Conservation (phyloP, 2,888 invertebrate genomes). For the Oligia strigilis region DNA sequence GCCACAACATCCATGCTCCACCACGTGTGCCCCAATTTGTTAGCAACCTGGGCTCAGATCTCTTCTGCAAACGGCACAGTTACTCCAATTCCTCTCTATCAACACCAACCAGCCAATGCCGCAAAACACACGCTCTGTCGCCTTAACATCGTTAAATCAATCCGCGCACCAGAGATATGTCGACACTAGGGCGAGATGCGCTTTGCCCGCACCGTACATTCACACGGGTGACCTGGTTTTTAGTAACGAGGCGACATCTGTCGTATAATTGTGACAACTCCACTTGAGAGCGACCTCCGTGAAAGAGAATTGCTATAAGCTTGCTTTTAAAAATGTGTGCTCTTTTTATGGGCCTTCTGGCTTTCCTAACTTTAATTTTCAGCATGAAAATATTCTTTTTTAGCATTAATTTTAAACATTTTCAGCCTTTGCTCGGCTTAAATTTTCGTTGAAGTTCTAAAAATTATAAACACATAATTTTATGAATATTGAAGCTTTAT, state of each 20-base stretch:
- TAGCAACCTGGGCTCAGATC: not conserved
- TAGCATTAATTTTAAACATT: not conserved
- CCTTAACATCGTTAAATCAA: slow-evolving; percentile 51
- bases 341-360: slow-evolving; percentile 32
- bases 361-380: slow-evolving; percentile 18
- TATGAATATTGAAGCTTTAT: not conserved
- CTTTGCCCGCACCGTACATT: slow-evolving; percentile 42
- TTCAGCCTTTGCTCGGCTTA: not conserved
- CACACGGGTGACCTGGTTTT: slow-evolving; percentile 60
- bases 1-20: not conserved
- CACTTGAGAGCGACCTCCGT: slow-evolving; percentile 46
- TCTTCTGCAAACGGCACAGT: slow-evolving; percentile 5
- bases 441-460: not conserved
- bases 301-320: slow-evolving; percentile 47
- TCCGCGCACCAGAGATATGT: slow-evolving; percentile 35
- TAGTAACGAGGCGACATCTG: slow-evolving; percentile 65
- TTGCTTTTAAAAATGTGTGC: slow-evolving; percentile 41
- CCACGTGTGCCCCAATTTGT: not conserved
- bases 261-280: slow-evolving; percentile 62
- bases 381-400: not conserved
- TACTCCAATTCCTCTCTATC: slow-evolving; percentile 19
- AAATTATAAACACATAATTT: not conserved
- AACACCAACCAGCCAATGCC: slow-evolving; percentile 22
- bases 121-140: slow-evolving; percentile 35
- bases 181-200: slow-evolving; percentile 40